A percentile compares a stretch with the other conserved stretches of the same genome.
Evolutionary conservation across 2,888 invertebrate species (phyloP).

Genomic region (Spodoptera picta): DNA sequence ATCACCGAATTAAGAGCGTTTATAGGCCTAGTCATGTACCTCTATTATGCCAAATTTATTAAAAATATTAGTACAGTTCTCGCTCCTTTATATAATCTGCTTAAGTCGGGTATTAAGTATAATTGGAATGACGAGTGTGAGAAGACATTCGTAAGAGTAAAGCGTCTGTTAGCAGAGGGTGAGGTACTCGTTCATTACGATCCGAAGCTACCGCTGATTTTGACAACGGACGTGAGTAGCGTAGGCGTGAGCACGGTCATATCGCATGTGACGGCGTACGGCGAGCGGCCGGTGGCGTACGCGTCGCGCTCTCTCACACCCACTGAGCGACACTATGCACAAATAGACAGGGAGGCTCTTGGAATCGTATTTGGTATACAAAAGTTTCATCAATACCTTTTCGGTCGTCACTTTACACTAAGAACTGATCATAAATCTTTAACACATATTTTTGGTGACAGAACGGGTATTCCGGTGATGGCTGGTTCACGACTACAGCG

Average conservation of each 20-base stretch:
- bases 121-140: conserved; percentile 33
- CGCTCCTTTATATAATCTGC: conserved; percentile 16
- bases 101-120: conserved; percentile 10
- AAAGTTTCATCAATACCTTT: conserved; percentile 24
- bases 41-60: no score
- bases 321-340: conserved; percentile 15
- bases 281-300: conserved; percentile 28
- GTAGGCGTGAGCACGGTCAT: conserved; percentile 48
- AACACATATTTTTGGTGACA: conserved; percentile 17
- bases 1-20: no score
- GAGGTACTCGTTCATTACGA: conserved; percentile 47
- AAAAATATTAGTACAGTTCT: conserved; percentile 22
- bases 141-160: conserved; percentile 19
- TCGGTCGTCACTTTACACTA: conserved; percentile 10
- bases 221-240: conserved; percentile 44
- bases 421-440: conserved; percentile 26
- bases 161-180: conserved; percentile 19
- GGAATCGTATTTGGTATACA: conserved; percentile 20
- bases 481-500: conserved; percentile 14
- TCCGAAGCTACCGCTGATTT: conserved; percentile 31
- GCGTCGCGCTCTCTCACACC: conserved; percentile 19
- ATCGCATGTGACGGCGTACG: conserved; percentile 41
- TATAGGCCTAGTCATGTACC: no score
- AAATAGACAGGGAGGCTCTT: conserved; percentile 24
- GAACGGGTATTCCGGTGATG: conserved; percentile 18